These are phyloP conservation scores for Papilio xuthus DNA, from an alignment of 1,140 invertebrate species.

Conservation along the genomic window DNA sequence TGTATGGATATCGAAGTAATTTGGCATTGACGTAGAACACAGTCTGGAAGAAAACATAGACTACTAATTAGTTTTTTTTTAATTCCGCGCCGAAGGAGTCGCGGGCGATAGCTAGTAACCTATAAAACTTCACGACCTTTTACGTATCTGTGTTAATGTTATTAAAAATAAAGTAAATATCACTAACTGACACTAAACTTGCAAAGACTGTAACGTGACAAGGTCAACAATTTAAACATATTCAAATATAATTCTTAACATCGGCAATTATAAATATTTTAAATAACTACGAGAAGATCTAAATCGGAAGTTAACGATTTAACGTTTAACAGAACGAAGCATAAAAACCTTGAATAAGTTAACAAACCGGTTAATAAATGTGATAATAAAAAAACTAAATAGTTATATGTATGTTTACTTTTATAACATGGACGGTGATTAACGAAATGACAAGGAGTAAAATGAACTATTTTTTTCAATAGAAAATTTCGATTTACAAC, in stretches of 20 bases:
- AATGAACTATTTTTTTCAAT: not conserved
- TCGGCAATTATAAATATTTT: not conserved
- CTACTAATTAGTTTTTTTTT: no score
- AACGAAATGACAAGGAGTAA: not conserved
- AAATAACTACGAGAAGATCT: conserved; percentile 4
- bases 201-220: not conserved
- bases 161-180: no score
- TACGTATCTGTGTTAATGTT: no score
- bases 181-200: no score
- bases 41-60: no score
- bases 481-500: not conserved
- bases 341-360: conserved; percentile 8
- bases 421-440: not conserved
- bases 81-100: no score
- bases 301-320: not conserved
- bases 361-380: not conserved
- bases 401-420: not conserved
- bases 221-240: conserved; percentile 6
- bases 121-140: no score
- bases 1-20: no score
- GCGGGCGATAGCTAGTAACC: no score
- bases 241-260: conserved; percentile 4
- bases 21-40: no score
- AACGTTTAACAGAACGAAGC: not conserved
- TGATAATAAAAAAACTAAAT: not conserved